These are phyloP conservation scores for Calameuta idolon DNA, from an alignment of 2,888 invertebrate species.

Conservation along the genomic window DNA sequence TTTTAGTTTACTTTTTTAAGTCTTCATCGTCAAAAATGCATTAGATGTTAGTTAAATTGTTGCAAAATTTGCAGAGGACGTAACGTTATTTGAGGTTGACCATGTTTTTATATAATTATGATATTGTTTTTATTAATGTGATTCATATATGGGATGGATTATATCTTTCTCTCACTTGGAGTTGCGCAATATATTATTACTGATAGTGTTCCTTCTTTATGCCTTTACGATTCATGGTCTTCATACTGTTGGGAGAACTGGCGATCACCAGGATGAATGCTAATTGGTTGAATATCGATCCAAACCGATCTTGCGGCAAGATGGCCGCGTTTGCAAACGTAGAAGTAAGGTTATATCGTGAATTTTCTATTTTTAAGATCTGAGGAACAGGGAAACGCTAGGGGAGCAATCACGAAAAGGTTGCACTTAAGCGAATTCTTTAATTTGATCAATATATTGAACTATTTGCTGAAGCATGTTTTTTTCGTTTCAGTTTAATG, in stretches of 20 bases:
- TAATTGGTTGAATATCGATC: not conserved
- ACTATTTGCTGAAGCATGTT: not conserved
- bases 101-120: no score
- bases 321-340: not conserved
- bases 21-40: no score
- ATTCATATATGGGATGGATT: no score
- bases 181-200: no score
- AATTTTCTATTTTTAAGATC: not conserved
- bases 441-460: not conserved
- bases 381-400: not conserved
- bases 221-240: not conserved
- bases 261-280: not conserved
- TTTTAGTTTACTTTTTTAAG: no score
- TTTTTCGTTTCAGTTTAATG: not conserved
- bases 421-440: not conserved
- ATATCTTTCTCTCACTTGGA: no score
- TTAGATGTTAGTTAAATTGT: no score
- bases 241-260: not conserved
- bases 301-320: not conserved
- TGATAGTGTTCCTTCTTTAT: not conserved
- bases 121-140: no score
- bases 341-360: conserved; percentile 1
- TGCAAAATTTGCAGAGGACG: no score
- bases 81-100: no score
- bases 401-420: not conserved